Conservation (phyloP, 2,113 vertebrate species). For the Ahaetulla prasina region DNA sequence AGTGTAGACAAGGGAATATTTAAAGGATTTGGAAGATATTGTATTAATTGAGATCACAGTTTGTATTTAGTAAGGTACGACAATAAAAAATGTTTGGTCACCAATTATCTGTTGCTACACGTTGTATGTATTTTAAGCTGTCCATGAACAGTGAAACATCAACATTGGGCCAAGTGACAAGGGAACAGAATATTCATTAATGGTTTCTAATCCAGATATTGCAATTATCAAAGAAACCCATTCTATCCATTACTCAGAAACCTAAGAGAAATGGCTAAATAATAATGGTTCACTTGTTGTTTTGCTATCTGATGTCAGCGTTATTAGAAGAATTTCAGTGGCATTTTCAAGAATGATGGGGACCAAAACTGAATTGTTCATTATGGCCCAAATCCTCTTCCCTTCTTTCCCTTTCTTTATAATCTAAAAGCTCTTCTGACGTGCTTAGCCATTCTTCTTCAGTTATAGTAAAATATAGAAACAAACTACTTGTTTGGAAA, state of each 20-base stretch:
- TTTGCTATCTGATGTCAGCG: background rate
- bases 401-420: background rate
- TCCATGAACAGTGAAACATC: background rate
- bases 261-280: background rate
- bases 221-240: background rate
- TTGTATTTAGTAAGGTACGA: constrained; percentile 19
- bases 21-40: background rate
- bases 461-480: constrained; percentile 15
- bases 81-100: constrained; percentile 13
- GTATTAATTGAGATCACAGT: constrained; percentile 27
- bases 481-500: constrained; percentile 11
- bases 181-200: background rate
- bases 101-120: background rate
- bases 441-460: constrained; percentile 44
- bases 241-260: background rate
- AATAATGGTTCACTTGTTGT: background rate
- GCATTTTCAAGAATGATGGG: background rate
- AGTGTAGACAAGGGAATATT: background rate
- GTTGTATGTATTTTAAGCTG: background rate
- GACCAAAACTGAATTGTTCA: background rate
- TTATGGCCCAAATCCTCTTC: background rate
- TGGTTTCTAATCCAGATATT: background rate
- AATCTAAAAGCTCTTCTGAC: constrained; percentile 11
- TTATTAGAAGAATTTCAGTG: background rate
- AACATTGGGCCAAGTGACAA: background rate